A percentile compares a stretch with the other conserved stretches of the same genome.
phyloP scores from a whole-genome alignment of 53 echinoderm and acorn worm genomes.

The Paelopatides confundens region DNA sequence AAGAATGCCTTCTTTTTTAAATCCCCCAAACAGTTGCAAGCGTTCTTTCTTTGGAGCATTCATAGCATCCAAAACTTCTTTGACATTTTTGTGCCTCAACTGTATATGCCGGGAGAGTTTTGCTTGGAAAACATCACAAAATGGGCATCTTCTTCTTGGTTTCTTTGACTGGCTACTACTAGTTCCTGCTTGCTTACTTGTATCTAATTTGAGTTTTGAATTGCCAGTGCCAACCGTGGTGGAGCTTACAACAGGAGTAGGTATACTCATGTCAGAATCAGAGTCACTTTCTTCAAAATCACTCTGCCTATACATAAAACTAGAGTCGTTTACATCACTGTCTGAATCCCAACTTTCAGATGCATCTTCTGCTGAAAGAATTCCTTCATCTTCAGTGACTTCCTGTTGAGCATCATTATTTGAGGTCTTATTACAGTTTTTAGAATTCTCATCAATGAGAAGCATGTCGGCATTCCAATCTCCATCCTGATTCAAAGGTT shows the following conservation, averaged over 20 bases:
- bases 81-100: constrained; percentile 11
- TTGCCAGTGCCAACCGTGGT: too few relatives aligned
- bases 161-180: background rate
- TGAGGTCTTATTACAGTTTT: too few relatives aligned
- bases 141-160: constrained; percentile 14
- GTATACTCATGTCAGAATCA: background rate
- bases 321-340: background rate
- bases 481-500: too few relatives aligned
- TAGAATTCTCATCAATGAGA: too few relatives aligned
- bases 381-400: too few relatives aligned
- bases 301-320: too few relatives aligned
- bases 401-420: too few relatives aligned
- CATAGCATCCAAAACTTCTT: background rate
- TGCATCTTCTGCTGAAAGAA: too few relatives aligned
- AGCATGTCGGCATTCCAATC: too few relatives aligned
- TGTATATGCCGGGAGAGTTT: background rate
- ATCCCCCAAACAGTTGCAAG: background rate
- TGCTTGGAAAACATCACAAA: constrained; percentile 8
- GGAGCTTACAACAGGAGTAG: background rate
- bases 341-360: background rate
- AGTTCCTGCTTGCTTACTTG: background rate
- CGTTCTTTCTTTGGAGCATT: background rate
- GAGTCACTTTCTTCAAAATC: background rate
- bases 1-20: constrained; percentile 33
- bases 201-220: too few relatives aligned